phyloP scores from a whole-genome alignment of 2,797 vertebrate species.

The Morelia viridis region DNA sequence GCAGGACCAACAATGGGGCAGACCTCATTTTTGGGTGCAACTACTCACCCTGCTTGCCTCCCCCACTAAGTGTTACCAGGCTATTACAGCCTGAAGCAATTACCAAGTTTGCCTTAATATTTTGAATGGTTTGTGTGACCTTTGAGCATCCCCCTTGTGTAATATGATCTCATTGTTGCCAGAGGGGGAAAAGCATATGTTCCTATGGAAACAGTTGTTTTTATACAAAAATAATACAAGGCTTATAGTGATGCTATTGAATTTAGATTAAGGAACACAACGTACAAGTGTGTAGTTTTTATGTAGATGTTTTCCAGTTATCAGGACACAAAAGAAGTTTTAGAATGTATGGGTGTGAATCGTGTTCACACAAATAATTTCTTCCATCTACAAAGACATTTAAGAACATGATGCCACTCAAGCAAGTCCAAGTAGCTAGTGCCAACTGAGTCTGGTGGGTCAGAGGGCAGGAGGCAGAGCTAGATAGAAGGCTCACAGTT shows the following conservation, averaged over 20 bases:
- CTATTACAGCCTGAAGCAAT: not conserved
- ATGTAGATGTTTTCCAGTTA: not conserved
- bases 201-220: conserved; percentile 12
- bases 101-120: not conserved
- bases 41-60: conserved; percentile 32
- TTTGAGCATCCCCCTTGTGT: conserved; percentile 27
- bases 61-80: conserved; percentile 8
- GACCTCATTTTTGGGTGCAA: conserved; percentile 18
- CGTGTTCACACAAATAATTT: not conserved
- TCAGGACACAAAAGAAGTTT: not conserved
- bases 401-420: not conserved
- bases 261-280: not conserved
- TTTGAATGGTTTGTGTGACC: conserved; percentile 16
- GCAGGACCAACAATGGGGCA: conserved; percentile 18
- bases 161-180: conserved; percentile 16
- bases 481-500: not conserved
- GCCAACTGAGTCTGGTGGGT: not conserved
- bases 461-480: not conserved
- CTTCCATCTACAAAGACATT: not conserved
- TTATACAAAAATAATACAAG: conserved; percentile 33
- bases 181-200: not conserved
- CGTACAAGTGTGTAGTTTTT: not conserved
- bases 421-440: not conserved
- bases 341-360: not conserved
- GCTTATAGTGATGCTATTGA: not conserved